These are phyloP conservation scores for Noctua pronuba DNA, from an alignment of 2,888 invertebrate genomes.

Conservation along the genomic window DNA sequence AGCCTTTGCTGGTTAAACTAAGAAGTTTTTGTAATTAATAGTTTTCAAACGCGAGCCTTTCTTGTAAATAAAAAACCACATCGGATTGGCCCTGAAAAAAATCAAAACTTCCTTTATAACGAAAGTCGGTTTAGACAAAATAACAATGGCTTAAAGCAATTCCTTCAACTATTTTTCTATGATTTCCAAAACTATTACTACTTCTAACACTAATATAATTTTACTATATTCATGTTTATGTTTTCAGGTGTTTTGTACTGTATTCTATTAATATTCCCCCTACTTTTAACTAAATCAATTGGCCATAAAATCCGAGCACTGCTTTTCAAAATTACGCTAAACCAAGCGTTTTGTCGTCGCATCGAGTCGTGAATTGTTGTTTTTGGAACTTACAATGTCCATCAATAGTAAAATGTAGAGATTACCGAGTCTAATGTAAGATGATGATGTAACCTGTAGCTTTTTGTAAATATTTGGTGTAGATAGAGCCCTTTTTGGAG, in stretches of 20 bases:
- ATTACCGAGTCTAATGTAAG: conserved; percentile 48
- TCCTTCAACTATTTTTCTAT: conserved; percentile 17
- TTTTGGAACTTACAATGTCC: conserved; percentile 49
- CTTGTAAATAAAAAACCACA: background rate
- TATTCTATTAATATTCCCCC: conserved; percentile 80
- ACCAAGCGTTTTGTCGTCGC: conserved; percentile 45
- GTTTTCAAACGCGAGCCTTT: background rate
- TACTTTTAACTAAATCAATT: conserved; percentile 75
- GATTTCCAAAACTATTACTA: conserved; percentile 32
- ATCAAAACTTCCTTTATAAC: background rate
- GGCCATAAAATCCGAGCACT: conserved; percentile 86
- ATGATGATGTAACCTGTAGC: conserved; percentile 37
- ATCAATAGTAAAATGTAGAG: conserved; percentile 35
- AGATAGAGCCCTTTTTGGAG: conserved; percentile 49
- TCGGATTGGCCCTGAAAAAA: background rate
- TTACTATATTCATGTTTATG: conserved; percentile 77
- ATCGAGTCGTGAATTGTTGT: conserved; percentile 45
- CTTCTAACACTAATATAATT: conserved; percentile 55
- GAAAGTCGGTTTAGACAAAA: background rate
- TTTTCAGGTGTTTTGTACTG: conserved; percentile 84
- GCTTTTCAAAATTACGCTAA: conserved; percentile 79
- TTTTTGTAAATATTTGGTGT: conserved; percentile 18
- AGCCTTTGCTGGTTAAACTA: background rate
- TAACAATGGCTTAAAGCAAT: background rate
- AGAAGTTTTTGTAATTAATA: background rate